A percentile compares a stretch with the other conserved stretches of the same genome.
phyloP scores from a whole-genome alignment of 2,113 vertebrate genomes.

The Dissostichus mawsoni region DNA sequence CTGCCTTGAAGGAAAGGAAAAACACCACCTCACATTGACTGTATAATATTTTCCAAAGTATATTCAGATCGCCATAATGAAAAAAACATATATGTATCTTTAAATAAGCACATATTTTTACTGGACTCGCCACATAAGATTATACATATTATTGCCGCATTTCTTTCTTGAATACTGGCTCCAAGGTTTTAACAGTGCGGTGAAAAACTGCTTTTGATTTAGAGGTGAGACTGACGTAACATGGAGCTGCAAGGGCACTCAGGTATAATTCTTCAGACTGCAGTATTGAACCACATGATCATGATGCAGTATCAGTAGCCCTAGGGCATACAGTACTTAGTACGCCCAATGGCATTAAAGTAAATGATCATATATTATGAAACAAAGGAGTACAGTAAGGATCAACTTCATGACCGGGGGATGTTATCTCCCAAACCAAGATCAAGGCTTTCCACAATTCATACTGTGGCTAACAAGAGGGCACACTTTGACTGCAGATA shows the following conservation, averaged over 20 bases:
- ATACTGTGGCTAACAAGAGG: conserved; percentile 48
- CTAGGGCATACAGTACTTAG: not conserved
- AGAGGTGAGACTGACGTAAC: not conserved
- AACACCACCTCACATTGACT: not conserved
- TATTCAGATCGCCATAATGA: not conserved
- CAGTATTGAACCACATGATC: conserved; percentile 15
- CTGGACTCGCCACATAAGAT: not conserved
- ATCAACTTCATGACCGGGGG: conserved; percentile 1
- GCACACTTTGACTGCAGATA: conserved; percentile 30
- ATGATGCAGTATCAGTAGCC: conserved; percentile 22
- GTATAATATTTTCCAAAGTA: not conserved
- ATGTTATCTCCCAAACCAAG: conserved; percentile 21
- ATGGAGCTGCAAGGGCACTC: conserved; percentile 1
- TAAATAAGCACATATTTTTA: not conserved
- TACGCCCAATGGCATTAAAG: not conserved
- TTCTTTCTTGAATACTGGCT: not conserved
- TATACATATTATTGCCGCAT: too few species aligned
- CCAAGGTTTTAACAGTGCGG: not conserved
- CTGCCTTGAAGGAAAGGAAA: not conserved
- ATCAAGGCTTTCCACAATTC: conserved; percentile 51
- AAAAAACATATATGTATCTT: not conserved
- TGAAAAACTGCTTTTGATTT: not conserved
- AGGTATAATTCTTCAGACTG: not conserved
- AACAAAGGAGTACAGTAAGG: conserved; percentile 8
- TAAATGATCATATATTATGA: conserved; percentile 13